Evolutionary conservation across 2,113 vertebrate genomes (phyloP), one percentile per base, ranked within the genome.

Genomic region (Hippocampus comes): DNA sequence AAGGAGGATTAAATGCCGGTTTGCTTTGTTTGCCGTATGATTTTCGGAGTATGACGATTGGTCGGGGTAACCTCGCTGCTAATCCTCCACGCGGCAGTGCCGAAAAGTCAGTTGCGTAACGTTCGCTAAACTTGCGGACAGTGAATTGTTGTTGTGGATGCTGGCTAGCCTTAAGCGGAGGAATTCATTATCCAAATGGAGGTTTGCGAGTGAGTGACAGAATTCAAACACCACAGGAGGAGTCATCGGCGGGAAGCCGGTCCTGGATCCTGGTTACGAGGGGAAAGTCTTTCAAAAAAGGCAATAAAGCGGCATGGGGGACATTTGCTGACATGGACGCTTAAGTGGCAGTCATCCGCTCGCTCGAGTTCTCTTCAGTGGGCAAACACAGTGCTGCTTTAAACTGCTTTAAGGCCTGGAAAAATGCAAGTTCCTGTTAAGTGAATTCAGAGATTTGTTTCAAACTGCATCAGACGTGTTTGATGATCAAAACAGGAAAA

Each of bases 281-380:
- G 66, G 41, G 68, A 69, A 68, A 67, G 41, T 74, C 48, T 70
- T 79, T 79, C 56, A 42, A 42, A 57, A n/a, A 65, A 59, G 56
- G 56, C 56, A 59, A 43, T 18, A 74, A 76, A 74, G 70, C 18
- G 65, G 75, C 48, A 61, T 67, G 30, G 43, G 10, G 14, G n/a
- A 53, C 63, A 63, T 25, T 71, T 42, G n/a, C 38, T 70, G 77
- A 69, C 69, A 75, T 14, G 30, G 71, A 67, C 76, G 71, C 68
- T 79, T 79, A 66, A 77, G 83, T 51, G 49, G 66, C 63, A 76
- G 65, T 77, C 77, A 73, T 74, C 56, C 59, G 56, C 38, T 66
- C 25, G 60, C 25, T 63, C n/a, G 4, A 60, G 6, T 51, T 57
- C 63, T 56, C 38, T 61, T 73, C 67, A 75, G 9, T 57, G 41